These are phyloP conservation scores for Zootermopsis nevadensis DNA, from an alignment of 2,888 invertebrate species.

Conservation along the genomic window DNA sequence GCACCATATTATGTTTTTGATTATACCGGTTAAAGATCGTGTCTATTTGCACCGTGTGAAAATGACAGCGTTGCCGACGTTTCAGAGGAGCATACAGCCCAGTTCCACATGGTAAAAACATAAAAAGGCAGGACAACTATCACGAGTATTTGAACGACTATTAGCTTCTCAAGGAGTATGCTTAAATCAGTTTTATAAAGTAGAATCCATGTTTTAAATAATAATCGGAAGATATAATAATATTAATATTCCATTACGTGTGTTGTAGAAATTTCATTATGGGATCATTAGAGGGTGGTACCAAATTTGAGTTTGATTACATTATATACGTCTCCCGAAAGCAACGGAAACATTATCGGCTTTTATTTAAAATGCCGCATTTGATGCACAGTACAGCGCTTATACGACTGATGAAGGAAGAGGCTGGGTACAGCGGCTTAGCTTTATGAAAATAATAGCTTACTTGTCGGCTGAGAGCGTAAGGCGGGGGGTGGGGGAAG, in stretches of 20 bases:
- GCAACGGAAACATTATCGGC: slow-evolving; percentile 30
- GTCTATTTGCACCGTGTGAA: too few species aligned
- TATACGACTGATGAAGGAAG: not conserved
- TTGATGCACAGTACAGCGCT: not conserved
- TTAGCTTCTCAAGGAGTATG: too few species aligned
- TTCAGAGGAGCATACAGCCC: too few species aligned
- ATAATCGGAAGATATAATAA: not conserved
- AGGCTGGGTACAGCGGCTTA: not conserved
- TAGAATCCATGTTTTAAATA: too few species aligned
- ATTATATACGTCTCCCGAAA: slow-evolving; percentile 12
- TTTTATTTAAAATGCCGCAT: slow-evolving; percentile 19
- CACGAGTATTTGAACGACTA: too few species aligned
- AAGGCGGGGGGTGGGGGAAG: not conserved
- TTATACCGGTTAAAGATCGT: too few species aligned
- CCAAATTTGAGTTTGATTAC: slow-evolving; percentile 32
- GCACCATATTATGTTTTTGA: too few species aligned
- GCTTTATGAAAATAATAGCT: slow-evolving; percentile 43
- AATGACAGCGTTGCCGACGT: too few species aligned
- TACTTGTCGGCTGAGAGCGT: slow-evolving; percentile 13
- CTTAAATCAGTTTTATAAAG: too few species aligned
- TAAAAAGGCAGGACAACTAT: too few species aligned
- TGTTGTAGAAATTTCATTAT: slow-evolving; percentile 32
- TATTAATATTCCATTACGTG: slow-evolving; percentile 33
- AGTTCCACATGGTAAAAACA: too few species aligned
- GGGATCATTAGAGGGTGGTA: slow-evolving; percentile 24